phyloP scores from a whole-genome alignment of 2,113 vertebrate species.

The Rallus limicola region DNA sequence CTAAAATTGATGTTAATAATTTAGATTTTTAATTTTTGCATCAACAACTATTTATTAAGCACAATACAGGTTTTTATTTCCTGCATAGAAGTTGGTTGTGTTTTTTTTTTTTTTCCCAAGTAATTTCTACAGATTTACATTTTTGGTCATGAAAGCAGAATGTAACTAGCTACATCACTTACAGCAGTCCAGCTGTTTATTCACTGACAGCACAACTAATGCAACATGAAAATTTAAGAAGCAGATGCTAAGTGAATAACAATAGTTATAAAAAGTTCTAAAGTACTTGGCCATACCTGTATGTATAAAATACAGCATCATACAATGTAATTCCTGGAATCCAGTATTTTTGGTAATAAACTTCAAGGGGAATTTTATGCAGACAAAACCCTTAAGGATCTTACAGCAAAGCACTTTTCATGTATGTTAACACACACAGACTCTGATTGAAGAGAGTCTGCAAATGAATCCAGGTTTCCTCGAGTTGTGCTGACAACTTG shows the following conservation, averaged over 20 bases:
- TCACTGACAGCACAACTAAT: background rate
- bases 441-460: constrained; percentile 86
- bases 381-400: background rate
- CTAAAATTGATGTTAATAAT: background rate
- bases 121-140: background rate
- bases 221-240: background rate
- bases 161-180: background rate
- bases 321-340: background rate
- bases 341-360: background rate
- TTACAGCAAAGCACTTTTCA: constrained; percentile 91
- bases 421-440: constrained; percentile 90
- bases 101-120: background rate
- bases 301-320: background rate
- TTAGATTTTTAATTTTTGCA: background rate
- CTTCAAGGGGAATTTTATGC: background rate
- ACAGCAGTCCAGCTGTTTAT: background rate
- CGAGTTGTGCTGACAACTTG: constrained; percentile 76
- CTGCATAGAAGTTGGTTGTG: background rate
- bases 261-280: background rate
- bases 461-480: constrained; percentile 86
- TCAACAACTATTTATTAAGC: background rate
- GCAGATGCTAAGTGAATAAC: background rate
- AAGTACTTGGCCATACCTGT: background rate
- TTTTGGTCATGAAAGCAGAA: background rate
- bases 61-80: background rate